These are phyloP conservation scores for Zaprionus vittiger DNA, from an alignment of 1,140 invertebrate species.

Conservation along the genomic window DNA sequence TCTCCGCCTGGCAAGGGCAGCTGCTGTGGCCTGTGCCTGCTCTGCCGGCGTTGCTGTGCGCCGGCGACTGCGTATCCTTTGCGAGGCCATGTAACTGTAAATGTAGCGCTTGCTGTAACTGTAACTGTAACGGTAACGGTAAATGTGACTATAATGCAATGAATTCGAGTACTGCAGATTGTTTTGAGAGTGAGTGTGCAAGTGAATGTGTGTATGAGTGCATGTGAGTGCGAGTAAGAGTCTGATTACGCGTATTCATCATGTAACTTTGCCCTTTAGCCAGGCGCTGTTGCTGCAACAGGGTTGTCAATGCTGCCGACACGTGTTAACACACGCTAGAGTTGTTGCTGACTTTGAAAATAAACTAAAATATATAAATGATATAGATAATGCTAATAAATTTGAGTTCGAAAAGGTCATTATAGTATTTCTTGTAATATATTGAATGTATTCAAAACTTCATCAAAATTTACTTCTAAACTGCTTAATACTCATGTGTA, in stretches of 20 bases:
- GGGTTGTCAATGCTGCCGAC: slow-evolving; percentile 7
- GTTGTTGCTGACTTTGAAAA: neutral
- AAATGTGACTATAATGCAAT: slow-evolving; percentile 34
- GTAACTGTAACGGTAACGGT: slow-evolving; percentile 29
- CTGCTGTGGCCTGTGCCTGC: slow-evolving; percentile 13
- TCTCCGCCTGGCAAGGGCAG: neutral
- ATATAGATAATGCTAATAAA: too few relatives aligned
- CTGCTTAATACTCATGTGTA: too few relatives aligned
- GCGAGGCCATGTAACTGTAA: slow-evolving; percentile 65
- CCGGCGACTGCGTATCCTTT: slow-evolving; percentile 58
- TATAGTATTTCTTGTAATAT: too few relatives aligned
- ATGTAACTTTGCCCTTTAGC: slow-evolving; percentile 7
- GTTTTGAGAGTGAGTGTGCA: neutral
- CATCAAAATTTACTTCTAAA: too few relatives aligned
- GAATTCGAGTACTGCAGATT: neutral
- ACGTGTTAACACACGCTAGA: neutral
- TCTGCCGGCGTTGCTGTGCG: slow-evolving; percentile 57
- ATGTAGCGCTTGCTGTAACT: slow-evolving; percentile 41
- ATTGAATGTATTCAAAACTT: too few relatives aligned
- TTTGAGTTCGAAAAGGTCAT: too few relatives aligned
- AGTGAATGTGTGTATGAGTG: neutral
- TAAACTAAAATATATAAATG: too few relatives aligned
- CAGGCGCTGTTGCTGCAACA: slow-evolving; percentile 5
- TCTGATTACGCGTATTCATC: neutral
- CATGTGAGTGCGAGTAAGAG: neutral